Evolutionary conservation across 1,140 invertebrate genomes (phyloP), one percentile per base, ranked within the genome.

Genomic region (Zaprionus ghesquierei): DNA sequence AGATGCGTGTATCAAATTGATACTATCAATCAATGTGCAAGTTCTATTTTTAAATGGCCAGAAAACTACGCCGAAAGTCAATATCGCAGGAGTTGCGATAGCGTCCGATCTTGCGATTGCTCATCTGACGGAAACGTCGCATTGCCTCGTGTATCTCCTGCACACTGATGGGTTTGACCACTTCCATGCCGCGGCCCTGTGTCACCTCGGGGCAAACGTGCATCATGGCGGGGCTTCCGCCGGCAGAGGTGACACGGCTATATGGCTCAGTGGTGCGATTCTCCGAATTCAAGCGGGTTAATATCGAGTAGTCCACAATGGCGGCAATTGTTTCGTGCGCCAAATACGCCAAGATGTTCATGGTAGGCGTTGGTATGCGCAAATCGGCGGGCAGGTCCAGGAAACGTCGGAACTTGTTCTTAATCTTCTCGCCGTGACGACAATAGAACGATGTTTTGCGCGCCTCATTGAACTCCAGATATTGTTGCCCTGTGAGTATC

Each of bases 81-180:
- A 90, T 79, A 63, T 92, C 89, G 22, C 81, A 90, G 1, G 89
- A 87, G 33, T 89, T 92, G 10, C 91, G 78, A 66, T 92, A 91
- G 4, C 75, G 68, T 8, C 91, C 91, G 44, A 92, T 84, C 49
- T 79, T 91, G 23, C 86, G 82, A 44, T 56, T 79, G 41, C 80
- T 90, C 82, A 91, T 91, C 63, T 91, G 87, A 1, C 84, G 80
- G 46, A 90, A 89, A 1, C 91, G 71, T 12, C 91, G 79, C 78
- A 92, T 92, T 4, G 85, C 91, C 56, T 92, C 91, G 13, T 92
- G 87, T 49, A 92, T 92, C 55, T 92, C 91, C 41, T 90, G 90
- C 0, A 92, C 87, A 15, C 86, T 92, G 10, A 92, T 92, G 13
- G 90, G 90, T 38, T 90, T 90, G 0, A 92, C 89, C 1, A 91